phyloP scores from a whole-genome alignment of 2,888 invertebrate species.

The Tromatobia lineatoria region DNA sequence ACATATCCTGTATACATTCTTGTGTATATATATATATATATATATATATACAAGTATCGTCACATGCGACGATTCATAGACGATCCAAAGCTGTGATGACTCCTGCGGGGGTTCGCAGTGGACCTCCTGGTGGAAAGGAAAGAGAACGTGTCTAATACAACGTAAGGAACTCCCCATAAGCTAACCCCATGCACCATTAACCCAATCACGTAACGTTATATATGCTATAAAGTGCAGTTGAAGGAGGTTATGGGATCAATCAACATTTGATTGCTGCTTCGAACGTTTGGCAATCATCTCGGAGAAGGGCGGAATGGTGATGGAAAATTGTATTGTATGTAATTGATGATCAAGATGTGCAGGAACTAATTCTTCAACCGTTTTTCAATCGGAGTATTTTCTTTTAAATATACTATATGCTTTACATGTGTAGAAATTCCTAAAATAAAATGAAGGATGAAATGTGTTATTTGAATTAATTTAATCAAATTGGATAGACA shows the following conservation, averaged over 20 bases:
- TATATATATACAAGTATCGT: not conserved
- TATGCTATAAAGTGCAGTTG: constrained; percentile 7
- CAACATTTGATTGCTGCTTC: constrained; percentile 5
- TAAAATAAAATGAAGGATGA: too few species aligned
- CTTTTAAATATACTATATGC: too few species aligned
- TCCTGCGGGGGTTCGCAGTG: constrained; percentile 22
- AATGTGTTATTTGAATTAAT: too few species aligned
- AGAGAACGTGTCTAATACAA: constrained; percentile 13
- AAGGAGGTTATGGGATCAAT: constrained; percentile 10
- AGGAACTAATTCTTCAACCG: not conserved
- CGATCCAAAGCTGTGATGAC: constrained; percentile 16
- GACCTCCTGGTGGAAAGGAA: constrained; percentile 14
- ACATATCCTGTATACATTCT: too few species aligned
- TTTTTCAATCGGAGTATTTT: not conserved
- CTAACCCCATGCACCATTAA: not conserved
- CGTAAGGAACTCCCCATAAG: not conserved
- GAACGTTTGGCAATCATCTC: not conserved
- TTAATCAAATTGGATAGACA: too few species aligned
- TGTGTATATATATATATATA: too few species aligned
- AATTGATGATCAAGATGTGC: not conserved
- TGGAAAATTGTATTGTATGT: not conserved
- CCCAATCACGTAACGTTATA: constrained; percentile 10
- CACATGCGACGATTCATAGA: not conserved
- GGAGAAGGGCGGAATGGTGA: not conserved
- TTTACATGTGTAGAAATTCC: too few species aligned